Percentiles rank a stretch among this genome's conserved stretches.
Conservation (phyloP, 1,140 invertebrate species). For the Drosophila nigromelanica region DNA sequence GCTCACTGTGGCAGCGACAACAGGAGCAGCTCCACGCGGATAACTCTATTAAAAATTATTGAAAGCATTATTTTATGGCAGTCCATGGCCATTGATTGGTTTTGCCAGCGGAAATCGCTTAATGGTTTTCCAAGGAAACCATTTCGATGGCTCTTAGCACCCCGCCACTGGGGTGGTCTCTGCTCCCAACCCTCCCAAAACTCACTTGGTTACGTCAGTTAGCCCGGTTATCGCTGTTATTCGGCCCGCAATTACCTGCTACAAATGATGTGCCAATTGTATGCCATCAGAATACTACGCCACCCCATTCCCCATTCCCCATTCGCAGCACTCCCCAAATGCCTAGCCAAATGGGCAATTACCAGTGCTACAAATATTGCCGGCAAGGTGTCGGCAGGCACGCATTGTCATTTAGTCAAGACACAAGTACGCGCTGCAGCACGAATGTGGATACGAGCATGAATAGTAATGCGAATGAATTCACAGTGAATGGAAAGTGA, state of each 20-base stretch:
- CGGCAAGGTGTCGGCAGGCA: conserved; percentile 69
- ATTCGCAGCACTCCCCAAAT: conserved; percentile 3
- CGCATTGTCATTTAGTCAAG: conserved; percentile 71
- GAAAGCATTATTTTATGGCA: conserved; percentile 48
- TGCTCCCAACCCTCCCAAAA: background rate
- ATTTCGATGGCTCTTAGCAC: conserved; percentile 11
- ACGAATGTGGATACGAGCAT: conserved; percentile 21
- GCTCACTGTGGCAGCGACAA: conserved; percentile 18
- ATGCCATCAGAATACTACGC: conserved; percentile 32
- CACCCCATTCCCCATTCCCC: conserved; percentile 14
- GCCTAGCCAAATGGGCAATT: conserved; percentile 53
- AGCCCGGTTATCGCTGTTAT: conserved; percentile 10
- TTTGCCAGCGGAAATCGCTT: conserved; percentile 46
- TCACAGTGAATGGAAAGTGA: conserved; percentile 5
- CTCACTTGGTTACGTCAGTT: conserved; percentile 45
- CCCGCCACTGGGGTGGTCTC: conserved; percentile 30
- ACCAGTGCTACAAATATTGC: conserved; percentile 59
- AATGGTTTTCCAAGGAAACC: conserved; percentile 46
- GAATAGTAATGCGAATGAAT: conserved; percentile 13
- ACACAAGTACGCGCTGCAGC: conserved; percentile 8
- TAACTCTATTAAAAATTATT: conserved; percentile 71
- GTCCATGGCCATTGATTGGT: conserved; percentile 31
- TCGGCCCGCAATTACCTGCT: conserved; percentile 33
- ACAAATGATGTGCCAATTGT: conserved; percentile 75
- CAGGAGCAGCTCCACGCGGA: conserved; percentile 36